Conservation (phyloP, 2,113 vertebrate genomes). For the Perca fluviatilis region DNA sequence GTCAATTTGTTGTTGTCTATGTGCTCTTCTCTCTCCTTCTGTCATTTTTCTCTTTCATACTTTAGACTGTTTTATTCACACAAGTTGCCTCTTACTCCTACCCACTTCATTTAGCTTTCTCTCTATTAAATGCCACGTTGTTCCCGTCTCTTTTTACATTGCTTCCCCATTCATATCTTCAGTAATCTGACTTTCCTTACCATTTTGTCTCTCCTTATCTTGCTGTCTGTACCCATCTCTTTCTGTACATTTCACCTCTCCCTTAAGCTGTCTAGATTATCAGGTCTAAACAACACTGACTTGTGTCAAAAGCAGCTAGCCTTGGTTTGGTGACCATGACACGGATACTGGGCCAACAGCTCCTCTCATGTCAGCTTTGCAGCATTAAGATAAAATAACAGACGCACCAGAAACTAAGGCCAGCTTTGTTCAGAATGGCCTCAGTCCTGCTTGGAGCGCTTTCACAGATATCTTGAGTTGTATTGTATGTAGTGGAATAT, state of each 20-base stretch:
- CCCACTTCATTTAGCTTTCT: conserved; percentile 21
- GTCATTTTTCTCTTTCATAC: conserved; percentile 7
- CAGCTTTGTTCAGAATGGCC: neutral
- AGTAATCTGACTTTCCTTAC: conserved; percentile 1
- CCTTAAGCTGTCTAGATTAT: conserved; percentile 31
- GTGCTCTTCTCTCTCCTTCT: neutral
- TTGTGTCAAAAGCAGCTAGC: conserved; percentile 10
- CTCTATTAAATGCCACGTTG: neutral
- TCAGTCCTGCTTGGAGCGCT: neutral
- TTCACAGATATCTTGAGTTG: neutral
- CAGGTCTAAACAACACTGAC: neutral
- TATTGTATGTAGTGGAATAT: neutral
- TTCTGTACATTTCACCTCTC: conserved; percentile 4
- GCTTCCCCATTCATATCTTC: conserved; percentile 3
- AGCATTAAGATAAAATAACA: neutral
- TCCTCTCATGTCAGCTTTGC: neutral
- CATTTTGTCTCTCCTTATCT: conserved; percentile 18
- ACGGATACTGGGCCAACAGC: neutral
- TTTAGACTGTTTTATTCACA: conserved; percentile 17
- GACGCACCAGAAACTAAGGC: neutral
- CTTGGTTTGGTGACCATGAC: neutral
- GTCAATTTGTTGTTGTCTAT: conserved; percentile 13
- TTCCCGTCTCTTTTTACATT: neutral
- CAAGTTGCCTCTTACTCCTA: conserved; percentile 8
- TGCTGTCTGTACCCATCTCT: neutral